Evolutionary conservation across 1,140 invertebrate species (phyloP).

Genomic region (Radopholus similis): DNA sequence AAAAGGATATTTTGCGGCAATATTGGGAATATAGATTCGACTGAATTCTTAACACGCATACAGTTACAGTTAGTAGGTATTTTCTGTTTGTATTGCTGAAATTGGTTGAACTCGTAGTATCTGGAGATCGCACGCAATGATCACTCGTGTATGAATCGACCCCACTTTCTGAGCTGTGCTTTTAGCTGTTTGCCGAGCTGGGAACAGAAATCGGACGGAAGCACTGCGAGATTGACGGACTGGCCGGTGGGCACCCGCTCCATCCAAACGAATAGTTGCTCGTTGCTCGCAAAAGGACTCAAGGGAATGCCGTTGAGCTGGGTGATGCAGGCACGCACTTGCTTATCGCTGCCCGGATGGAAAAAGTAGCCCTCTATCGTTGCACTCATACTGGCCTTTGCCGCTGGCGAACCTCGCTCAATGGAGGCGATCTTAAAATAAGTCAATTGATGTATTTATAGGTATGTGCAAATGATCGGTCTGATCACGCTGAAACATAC

Average conservation of each 20-base stretch:
- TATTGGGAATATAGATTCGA: too few relatives aligned
- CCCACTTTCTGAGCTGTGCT: background rate
- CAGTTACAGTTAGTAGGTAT: too few relatives aligned
- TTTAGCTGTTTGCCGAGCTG: background rate
- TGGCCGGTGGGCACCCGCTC: conserved; percentile 13
- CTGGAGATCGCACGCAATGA: too few relatives aligned
- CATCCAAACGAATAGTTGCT: conserved; percentile 23
- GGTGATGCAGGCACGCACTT: conserved; percentile 27
- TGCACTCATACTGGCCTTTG: background rate
- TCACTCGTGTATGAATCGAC: conserved; percentile 1
- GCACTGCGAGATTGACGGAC: conserved; percentile 9
- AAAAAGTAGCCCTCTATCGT: background rate
- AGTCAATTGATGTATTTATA: background rate
- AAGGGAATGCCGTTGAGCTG: conserved; percentile 28
- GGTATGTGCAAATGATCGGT: too few relatives aligned
- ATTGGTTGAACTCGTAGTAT: too few relatives aligned
- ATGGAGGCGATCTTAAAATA: conserved; percentile 2
- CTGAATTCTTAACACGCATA: too few relatives aligned
- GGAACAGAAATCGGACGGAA: conserved; percentile 10
- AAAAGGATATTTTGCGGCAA: too few relatives aligned
- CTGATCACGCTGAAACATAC: too few relatives aligned
- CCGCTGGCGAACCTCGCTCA: background rate
- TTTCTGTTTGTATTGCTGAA: too few relatives aligned
- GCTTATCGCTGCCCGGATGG: background rate
- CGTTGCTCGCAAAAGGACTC: conserved; percentile 24